phyloP scores from a whole-genome alignment of 2,888 invertebrate genomes.

The Tanytarsus gracilentus region DNA sequence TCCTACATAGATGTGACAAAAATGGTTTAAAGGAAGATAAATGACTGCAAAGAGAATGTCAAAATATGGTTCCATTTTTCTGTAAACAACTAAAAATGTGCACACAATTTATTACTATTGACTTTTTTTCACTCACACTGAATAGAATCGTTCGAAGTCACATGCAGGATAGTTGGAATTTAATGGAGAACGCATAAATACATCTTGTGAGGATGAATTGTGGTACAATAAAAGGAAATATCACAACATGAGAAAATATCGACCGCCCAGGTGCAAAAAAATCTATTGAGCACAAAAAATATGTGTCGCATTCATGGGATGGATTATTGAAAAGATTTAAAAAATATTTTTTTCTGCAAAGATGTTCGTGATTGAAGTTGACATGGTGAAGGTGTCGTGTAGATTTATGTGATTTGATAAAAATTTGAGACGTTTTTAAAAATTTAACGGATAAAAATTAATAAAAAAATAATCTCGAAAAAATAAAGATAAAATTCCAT shows the following conservation, averaged over 20 bases:
- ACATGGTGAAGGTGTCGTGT: neutral
- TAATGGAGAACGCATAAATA: neutral
- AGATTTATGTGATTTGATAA: neutral
- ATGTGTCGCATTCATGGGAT: neutral
- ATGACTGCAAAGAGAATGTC: conserved; percentile 1
- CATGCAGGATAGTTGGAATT: neutral
- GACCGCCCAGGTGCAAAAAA: conserved; percentile 8
- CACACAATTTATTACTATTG: conserved; percentile 3
- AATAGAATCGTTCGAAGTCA: neutral
- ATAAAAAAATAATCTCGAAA: no score
- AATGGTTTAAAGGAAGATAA: neutral
- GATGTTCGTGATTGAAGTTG: no score
- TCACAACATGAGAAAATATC: neutral
- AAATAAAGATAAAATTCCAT: no score
- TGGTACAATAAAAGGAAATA: conserved; percentile 9
- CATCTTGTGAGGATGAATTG: neutral
- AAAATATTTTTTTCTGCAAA: neutral
- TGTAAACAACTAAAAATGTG: neutral
- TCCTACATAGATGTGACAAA: no score
- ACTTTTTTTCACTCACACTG: neutral
- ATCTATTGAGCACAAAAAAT: neutral
- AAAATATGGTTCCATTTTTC: neutral
- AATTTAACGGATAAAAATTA: no score
- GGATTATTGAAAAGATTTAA: neutral
- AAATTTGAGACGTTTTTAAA: no score